Base-by-base conservation (phyloP, 2,113 vertebrate genomes). In the Ceuthmochares aereus region DNA sequence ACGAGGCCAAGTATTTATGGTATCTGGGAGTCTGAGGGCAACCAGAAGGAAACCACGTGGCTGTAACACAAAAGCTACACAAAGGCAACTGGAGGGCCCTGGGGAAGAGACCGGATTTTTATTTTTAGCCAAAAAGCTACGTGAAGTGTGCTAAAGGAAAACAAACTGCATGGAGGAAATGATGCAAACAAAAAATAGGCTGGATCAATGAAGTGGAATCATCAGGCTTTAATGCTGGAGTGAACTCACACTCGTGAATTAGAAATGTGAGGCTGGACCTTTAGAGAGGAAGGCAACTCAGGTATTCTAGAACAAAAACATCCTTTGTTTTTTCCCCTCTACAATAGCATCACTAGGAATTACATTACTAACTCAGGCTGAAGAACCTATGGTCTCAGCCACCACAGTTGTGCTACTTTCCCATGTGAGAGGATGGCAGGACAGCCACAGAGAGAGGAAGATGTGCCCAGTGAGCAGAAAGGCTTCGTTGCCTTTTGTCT, bases 41-140 rank as follows among this genome's bases (percentile, higher is more conserved):
- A 91, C 69, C 87, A 95, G 49, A 92, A 91, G 73, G 87, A 94
- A 94, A 91, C 87, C 84, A 89, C 84, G 36, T 49, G 77, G 78
- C 84, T 91, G 62, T 64, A 82, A 59, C 49, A 78, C 64, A 95
- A 63, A 63, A 93, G 86, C 83, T 92, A 77, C 36, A 62, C 62
- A 87, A 76, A 47, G 29, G 59, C 92, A 93, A 68, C 47, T 40
- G 64, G 10, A 87, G 8, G n/a, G 62, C 91, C 60, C 80, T 63
- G 26, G 73, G 77, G 93, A 95, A 81, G 40, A 84, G 64, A 56
- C 64, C 0, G 1, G 73, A 43, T 75, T 78, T 90, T 92, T 92
- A 88, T 90, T 94, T 96, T 91, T 95, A 95, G 84, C 66, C 4
- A 64, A 94, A 52, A 68, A 91, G 40, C 45, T 83, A 76, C 51